Conservation (phyloP, 2,888 invertebrate genomes). For the Uropetala carovei region DNA sequence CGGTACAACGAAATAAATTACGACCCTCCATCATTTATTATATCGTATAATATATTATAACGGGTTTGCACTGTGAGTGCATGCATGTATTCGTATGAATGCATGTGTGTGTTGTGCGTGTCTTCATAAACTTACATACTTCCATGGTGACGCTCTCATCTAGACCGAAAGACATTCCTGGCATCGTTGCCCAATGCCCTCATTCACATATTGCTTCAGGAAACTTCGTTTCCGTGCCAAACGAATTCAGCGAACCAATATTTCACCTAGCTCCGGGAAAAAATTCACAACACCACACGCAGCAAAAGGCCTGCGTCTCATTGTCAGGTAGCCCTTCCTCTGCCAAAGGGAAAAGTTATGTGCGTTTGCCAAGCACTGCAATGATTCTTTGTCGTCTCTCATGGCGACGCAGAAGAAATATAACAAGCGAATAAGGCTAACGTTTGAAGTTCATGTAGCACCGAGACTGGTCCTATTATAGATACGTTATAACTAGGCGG, state of each 20-base stretch:
- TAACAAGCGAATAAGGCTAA: background rate
- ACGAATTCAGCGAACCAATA: slow-evolving; percentile 25
- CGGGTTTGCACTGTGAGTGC: too few species aligned
- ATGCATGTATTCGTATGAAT: too few species aligned
- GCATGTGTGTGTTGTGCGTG: too few species aligned
- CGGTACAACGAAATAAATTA: too few species aligned
- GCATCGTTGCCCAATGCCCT: slow-evolving; percentile 10
- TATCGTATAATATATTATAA: too few species aligned
- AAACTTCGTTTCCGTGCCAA: background rate
- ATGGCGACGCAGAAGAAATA: background rate
- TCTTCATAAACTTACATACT: background rate
- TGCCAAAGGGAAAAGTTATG: background rate
- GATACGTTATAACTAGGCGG: too few species aligned
- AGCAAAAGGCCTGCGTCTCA: background rate
- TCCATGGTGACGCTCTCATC: background rate
- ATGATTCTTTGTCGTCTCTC: background rate
- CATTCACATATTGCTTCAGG: background rate
- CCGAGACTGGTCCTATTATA: too few species aligned
- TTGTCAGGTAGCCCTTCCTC: slow-evolving; percentile 20
- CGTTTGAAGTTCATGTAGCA: too few species aligned
- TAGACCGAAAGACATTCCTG: background rate
- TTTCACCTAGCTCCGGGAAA: background rate
- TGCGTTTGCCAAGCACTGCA: background rate
- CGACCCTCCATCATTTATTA: too few species aligned
- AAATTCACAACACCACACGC: background rate